phyloP scores from a whole-genome alignment of 2,113 vertebrate genomes.

The Amblyornis subalaris region DNA sequence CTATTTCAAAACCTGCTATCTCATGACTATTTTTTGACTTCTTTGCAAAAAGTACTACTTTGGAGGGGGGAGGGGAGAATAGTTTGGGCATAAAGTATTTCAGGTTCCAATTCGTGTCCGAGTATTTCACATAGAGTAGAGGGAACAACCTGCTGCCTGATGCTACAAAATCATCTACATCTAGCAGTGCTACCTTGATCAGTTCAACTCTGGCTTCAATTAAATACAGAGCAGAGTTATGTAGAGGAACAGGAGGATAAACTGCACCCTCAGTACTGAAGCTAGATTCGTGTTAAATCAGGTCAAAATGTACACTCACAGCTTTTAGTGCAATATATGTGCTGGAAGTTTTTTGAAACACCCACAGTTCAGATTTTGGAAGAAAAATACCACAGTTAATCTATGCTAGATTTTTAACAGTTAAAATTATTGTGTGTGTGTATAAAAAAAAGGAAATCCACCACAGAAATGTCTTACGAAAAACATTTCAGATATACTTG shows the following conservation, averaged over 20 bases:
- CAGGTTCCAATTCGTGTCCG: not conserved
- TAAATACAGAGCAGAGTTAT: not conserved
- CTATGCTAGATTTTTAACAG: not conserved
- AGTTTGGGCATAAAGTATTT: not conserved
- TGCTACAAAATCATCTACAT: not conserved
- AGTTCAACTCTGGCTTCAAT: not conserved
- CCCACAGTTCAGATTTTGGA: not conserved
- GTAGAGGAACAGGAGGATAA: not conserved
- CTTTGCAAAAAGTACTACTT: not conserved
- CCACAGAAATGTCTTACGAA: not conserved
- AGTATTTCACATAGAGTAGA: not conserved
- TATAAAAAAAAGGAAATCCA: not conserved
- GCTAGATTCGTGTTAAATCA: not conserved
- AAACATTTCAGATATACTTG: not conserved
- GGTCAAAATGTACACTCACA: not conserved
- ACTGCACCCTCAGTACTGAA: not conserved
- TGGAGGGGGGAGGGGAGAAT: fast-evolving
- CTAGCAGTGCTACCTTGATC: not conserved
- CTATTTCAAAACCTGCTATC: slow-evolving; percentile 72
- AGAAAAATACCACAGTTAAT: not conserved
- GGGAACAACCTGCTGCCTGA: not conserved
- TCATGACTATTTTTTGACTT: slow-evolving; percentile 56
- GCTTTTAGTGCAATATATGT: not conserved
- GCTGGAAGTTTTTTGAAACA: not conserved
- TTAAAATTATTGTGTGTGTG: not conserved